Evolutionary conservation across 2,888 invertebrate species (phyloP).

Genomic region (Agelastica alni): DNA sequence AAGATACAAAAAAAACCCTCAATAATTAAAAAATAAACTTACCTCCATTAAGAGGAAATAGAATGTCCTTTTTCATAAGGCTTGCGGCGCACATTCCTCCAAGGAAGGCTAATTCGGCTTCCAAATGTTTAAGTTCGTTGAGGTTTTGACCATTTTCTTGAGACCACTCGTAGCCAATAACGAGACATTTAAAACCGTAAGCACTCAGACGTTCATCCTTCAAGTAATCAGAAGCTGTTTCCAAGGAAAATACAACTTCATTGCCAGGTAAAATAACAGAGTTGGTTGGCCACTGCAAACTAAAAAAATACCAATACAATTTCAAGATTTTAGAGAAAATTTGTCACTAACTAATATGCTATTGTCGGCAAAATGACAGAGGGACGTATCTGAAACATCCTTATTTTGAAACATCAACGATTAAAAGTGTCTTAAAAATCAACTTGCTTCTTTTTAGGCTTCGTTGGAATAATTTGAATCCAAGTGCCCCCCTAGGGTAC

Average conservation of each 20-base stretch:
- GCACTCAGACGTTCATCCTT: conserved; percentile 84
- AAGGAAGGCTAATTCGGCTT: conserved; percentile 87
- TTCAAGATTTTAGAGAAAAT: no score
- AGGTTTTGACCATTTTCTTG: conserved; percentile 52
- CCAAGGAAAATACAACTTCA: conserved; percentile 92
- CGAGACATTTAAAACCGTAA: conserved; percentile 80
- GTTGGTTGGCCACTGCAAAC: conserved; percentile 84
- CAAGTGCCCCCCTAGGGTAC: no score
- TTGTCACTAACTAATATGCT: no score
- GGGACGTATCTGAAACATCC: no score
- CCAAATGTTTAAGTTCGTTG: conserved; percentile 73
- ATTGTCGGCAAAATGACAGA: no score
- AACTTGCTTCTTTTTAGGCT: no score
- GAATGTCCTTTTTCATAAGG: conserved; percentile 81
- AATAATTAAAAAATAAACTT: conserved; percentile 42
- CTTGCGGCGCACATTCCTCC: conserved; percentile 91
- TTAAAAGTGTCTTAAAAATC: no score
- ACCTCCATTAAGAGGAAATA: conserved; percentile 66
- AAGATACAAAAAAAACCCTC: no score
- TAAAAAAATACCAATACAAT: no score
- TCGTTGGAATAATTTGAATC: no score
- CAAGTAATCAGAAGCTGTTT: conserved; percentile 93
- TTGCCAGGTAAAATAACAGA: conserved; percentile 88
- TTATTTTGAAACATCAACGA: no score
- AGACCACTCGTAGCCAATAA: conserved; percentile 82